These are phyloP conservation scores for Sphyrna mokarran DNA, from an alignment of 2,113 vertebrate genomes.

Conservation along the genomic window DNA sequence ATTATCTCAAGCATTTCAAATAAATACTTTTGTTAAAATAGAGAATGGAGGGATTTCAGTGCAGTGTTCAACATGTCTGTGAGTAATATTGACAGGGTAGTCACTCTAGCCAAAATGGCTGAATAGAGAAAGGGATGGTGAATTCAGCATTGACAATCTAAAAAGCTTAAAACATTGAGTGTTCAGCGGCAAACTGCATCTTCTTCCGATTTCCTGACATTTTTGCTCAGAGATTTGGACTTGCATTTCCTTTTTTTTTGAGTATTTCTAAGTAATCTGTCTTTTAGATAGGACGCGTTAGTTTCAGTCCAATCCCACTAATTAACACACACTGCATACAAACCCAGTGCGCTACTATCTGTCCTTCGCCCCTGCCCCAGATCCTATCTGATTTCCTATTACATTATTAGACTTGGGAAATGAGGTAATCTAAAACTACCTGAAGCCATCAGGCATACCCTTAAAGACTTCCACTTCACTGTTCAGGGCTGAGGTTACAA, in stretches of 20 bases:
- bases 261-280: background rate
- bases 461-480: conserved; percentile 61
- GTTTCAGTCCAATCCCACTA: conserved; percentile 42
- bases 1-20: background rate
- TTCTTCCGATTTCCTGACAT: background rate
- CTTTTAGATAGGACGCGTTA: conserved; percentile 39
- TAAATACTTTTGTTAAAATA: background rate
- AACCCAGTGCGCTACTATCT: conserved; percentile 41
- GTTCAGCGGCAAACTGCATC: background rate
- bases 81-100: background rate
- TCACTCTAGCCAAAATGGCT: background rate
- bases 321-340: conserved; percentile 41
- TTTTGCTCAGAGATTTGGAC: background rate
- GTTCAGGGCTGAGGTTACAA: conserved; percentile 60
- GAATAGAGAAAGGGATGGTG: background rate
- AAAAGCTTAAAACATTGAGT: background rate
- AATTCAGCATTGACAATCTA: background rate
- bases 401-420: conserved; percentile 50
- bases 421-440: conserved; percentile 63
- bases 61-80: background rate
- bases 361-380: conserved; percentile 40
- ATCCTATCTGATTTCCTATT: conserved; percentile 55
- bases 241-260: conserved; percentile 5
- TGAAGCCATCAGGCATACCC: conserved; percentile 54
- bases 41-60: background rate